Evolutionary conservation across 2,888 invertebrate species (phyloP), one percentile per base, ranked within the genome.

Genomic region (Julus scanicus): DNA sequence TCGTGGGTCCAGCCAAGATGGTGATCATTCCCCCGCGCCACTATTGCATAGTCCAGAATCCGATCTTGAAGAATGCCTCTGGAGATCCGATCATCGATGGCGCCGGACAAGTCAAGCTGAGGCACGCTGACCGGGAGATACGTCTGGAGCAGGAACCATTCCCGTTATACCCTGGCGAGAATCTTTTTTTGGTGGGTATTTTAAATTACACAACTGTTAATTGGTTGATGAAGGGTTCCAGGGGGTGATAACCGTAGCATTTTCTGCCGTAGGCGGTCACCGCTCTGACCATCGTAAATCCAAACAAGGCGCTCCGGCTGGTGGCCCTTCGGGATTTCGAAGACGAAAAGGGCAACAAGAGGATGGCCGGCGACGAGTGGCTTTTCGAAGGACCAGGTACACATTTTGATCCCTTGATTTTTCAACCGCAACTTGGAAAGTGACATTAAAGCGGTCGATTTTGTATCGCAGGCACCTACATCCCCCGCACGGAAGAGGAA

Each of bases 351-450:
- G 90, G 90, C 63, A 90, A 91, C 48, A 92, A 92, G 89, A 89
- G 92, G 89, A 91, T 91, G 13, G 93, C 93, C 86, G 93, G 93
- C 2, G 93, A 93, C 90, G 93, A 93, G 90, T 93, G 93, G 93
- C 91, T 93, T 49, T 93, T 93, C 91, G 93, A 93, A 90, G 93
- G 93, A 86, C 91, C 91, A 87, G 91, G 90, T 91, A 89, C 83
- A n/a, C 8, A 8, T 71, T 8, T 71, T 71, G 9, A 8, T 29
- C n/a, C n/a, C n/a, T n/a, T n/a, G n/a, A n/a, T n/a, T n/a, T n/a
- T n/a, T n/a, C n/a, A n/a, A n/a, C n/a, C n/a, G n/a, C n/a, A n/a
- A n/a, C n/a, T n/a, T n/a, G n/a, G n/a, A n/a, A n/a, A n/a, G n/a
- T n/a, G n/a, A n/a, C n/a, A n/a, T n/a, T n/a, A n/a, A n/a, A n/a